Base-by-base conservation (phyloP, 2,797 vertebrate genomes). In the Gymnocypris eckloni region DNA sequence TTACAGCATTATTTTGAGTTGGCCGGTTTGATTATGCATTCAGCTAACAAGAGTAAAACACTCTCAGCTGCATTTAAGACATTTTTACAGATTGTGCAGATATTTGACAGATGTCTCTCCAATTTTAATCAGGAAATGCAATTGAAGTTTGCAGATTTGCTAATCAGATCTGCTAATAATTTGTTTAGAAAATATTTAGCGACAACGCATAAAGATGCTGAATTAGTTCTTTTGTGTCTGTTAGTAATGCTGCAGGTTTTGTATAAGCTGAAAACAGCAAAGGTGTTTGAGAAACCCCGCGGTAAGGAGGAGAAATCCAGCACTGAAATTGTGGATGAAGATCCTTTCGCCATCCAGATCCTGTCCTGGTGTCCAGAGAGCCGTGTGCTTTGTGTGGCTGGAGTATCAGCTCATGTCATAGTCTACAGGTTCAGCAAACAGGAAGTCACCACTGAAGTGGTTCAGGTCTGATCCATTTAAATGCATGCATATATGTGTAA, bases 251-350 rank as follows among this genome's bases (percentile, higher is more conserved):
- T 99, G 50, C 98, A 99, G 95, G 97, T 99, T 88, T 94, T 99
- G 90, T 99, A 99, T 94, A 99, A 99, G 93, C 93, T 99, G 89
- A 99, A 99, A 96, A 99, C 98, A 54, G 97, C 97, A 91, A 99
- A 99, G 95, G 97, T 99, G 80, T 99, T 99, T 89, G 98, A 99
- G 94, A 97, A 97, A 87, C 94, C 97, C 69, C 95, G 96, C 59
- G 93, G 93, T 87, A 99, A 97, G 92, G 98, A 99, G 79, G 98
- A 99, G 86, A 97, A 96, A 88, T 95, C 95, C 6, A 97, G 91
- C 83, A 95, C 96, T 4, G 98, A 99, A 28, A 97, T 98, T 70
- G 97, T 98, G 64, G 98, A 99, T 70, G 98, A 99, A 94, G 98
- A 99, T 88, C 98, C 98, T 0, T 99, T 98, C 41, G 98, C 98